Percentiles rank a stretch among this genome's conserved stretches.
Conservation (phyloP, 2,113 vertebrate species). For the Callipepla squamata region DNA sequence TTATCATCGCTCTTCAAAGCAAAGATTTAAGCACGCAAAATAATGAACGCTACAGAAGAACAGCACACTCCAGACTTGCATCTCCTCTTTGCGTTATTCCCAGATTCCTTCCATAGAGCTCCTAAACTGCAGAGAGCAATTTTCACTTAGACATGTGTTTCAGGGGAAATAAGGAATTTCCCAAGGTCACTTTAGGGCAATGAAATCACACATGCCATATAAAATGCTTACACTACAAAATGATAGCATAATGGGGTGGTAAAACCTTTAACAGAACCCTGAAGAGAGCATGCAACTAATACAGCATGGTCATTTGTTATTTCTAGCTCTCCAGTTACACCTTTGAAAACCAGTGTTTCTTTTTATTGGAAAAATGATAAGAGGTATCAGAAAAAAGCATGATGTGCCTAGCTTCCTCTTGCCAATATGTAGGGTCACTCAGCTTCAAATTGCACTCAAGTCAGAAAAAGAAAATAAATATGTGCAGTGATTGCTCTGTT, state of each 20-base stretch:
- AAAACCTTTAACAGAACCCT: slow-evolving; percentile 63
- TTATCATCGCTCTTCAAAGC: background rate
- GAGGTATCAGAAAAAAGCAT: background rate
- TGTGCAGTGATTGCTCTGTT: background rate
- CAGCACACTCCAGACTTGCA: background rate
- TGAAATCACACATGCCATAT: slow-evolving; percentile 65
- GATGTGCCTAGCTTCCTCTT: background rate
- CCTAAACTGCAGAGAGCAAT: slow-evolving; percentile 53
- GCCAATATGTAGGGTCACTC: background rate
- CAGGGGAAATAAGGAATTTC: slow-evolving; percentile 72
- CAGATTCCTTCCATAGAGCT: background rate
- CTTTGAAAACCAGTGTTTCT: slow-evolving; percentile 38
- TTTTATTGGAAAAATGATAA: slow-evolving; percentile 28
- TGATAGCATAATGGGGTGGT: slow-evolving; percentile 65
- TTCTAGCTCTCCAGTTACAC: slow-evolving; percentile 66
- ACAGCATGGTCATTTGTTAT: slow-evolving; percentile 65
- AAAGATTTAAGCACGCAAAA: background rate
- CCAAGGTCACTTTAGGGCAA: slow-evolving; percentile 73
- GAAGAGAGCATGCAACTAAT: slow-evolving; percentile 53
- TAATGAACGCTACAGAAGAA: background rate
- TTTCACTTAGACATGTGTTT: slow-evolving; percentile 71
- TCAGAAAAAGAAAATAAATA: background rate
- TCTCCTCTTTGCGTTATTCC: slow-evolving; percentile 10
- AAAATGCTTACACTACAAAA: slow-evolving; percentile 66
- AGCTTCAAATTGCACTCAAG: background rate